Conservation (phyloP, 53 echinoderm and acorn worm species). For the Temnopleurus reevesii region DNA sequence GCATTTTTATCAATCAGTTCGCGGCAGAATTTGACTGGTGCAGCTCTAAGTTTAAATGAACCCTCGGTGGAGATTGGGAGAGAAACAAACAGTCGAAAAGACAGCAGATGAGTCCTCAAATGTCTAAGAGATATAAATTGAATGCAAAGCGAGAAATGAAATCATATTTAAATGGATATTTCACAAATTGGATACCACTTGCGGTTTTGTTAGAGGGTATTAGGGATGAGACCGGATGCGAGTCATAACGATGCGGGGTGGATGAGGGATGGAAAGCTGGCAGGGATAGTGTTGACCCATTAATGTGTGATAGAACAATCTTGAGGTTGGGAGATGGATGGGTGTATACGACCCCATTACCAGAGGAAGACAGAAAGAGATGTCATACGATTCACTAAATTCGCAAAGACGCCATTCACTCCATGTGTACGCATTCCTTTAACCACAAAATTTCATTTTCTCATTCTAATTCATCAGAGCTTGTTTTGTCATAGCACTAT, state of each 20-base stretch:
- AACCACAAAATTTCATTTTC: neutral
- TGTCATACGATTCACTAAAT: neutral
- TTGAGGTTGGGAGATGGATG: neutral
- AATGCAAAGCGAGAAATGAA: conserved; percentile 36
- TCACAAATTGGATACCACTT: conserved; percentile 32
- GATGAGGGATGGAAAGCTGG: neutral
- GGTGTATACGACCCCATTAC: conserved; percentile 38
- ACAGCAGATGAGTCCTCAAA: neutral
- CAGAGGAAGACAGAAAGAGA: neutral
- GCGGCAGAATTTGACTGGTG: conserved; percentile 20
- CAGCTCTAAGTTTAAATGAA: conserved; percentile 21
- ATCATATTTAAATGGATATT: conserved; percentile 54
- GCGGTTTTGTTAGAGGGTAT: conserved; percentile 34
- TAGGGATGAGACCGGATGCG: conserved; percentile 32
- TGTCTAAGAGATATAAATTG: conserved; percentile 32
- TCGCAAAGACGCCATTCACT: neutral
- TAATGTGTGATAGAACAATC: conserved; percentile 21
- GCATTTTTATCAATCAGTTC: conserved; percentile 31
- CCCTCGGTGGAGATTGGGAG: neutral
- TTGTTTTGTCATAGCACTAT: neutral
- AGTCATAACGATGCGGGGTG: conserved; percentile 12
- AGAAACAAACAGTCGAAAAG: neutral
- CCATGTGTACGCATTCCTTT: neutral
- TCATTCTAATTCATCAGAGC: neutral
- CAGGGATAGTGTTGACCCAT: conserved; percentile 32